Conservation (phyloP, 2,888 invertebrate species). For the Xestia c-nigrum region DNA sequence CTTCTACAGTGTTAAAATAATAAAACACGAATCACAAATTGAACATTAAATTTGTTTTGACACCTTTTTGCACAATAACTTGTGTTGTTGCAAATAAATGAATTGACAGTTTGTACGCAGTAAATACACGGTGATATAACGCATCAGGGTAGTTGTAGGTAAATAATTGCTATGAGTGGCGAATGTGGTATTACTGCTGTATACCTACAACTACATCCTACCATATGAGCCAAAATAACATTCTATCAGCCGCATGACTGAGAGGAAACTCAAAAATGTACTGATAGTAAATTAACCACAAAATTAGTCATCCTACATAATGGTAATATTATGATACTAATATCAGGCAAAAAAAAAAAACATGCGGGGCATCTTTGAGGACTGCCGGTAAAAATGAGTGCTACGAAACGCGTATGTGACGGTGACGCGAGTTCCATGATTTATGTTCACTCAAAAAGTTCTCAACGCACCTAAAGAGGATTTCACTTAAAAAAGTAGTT, state of each 20-base stretch:
- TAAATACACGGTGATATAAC: background rate
- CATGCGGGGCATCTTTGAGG: no score
- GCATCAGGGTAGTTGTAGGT: background rate
- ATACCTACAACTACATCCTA: background rate
- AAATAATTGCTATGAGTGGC: background rate
- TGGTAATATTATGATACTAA: no score
- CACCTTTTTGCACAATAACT: background rate
- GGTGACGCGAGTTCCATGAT: no score
- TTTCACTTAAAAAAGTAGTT: no score
- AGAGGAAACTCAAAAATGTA: background rate
- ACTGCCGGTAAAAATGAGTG: no score
- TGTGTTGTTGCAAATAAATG: background rate
- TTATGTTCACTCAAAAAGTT: no score
- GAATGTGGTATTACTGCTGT: background rate
- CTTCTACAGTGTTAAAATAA: background rate
- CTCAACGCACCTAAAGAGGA: no score
- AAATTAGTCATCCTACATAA: no score
- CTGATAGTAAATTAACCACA: background rate
- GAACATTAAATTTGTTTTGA: slow-evolving; percentile 8
- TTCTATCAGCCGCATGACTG: background rate
- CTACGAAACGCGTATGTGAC: no score
- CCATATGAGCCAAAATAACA: background rate
- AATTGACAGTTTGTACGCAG: slow-evolving; percentile 10
- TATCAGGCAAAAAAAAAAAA: no score
- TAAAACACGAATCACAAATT: background rate